Evolutionary conservation across 2,113 vertebrate genomes (phyloP).

Genomic region (Podiceps cristatus): DNA sequence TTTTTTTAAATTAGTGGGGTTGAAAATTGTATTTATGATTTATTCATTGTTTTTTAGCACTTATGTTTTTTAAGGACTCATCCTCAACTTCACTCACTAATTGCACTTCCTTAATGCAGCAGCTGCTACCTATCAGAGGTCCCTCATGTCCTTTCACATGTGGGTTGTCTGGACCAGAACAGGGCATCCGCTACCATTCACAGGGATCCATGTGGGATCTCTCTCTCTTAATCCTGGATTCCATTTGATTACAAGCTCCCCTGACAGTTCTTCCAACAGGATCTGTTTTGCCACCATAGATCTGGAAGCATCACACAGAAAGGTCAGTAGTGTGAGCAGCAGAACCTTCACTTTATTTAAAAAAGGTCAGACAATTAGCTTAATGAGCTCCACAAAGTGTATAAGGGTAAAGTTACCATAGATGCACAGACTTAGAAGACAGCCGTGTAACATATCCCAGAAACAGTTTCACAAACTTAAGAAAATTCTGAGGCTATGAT

Average conservation of each 20-base stretch:
- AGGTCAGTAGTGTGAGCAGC: background rate
- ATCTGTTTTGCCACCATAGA: background rate
- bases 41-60: background rate
- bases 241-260: background rate
- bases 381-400: background rate
- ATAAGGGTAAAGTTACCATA: background rate
- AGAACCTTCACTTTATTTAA: background rate
- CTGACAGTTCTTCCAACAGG: background rate
- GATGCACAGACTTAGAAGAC: background rate
- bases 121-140: background rate
- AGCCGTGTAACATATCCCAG: background rate
- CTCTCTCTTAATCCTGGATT: background rate
- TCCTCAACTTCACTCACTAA: background rate
- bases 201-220: background rate
- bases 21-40: background rate
- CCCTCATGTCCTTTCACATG: background rate
- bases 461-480: background rate
- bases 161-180: background rate
- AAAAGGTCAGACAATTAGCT: conserved; percentile 4
- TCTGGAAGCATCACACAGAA: background rate
- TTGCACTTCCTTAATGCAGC: background rate
- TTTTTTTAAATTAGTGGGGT: background rate
- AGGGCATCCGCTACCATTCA: background rate
- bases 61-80: background rate
- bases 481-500: background rate